Conservation (phyloP, 2,888 invertebrate species). For the Corythucha ciliata region DNA sequence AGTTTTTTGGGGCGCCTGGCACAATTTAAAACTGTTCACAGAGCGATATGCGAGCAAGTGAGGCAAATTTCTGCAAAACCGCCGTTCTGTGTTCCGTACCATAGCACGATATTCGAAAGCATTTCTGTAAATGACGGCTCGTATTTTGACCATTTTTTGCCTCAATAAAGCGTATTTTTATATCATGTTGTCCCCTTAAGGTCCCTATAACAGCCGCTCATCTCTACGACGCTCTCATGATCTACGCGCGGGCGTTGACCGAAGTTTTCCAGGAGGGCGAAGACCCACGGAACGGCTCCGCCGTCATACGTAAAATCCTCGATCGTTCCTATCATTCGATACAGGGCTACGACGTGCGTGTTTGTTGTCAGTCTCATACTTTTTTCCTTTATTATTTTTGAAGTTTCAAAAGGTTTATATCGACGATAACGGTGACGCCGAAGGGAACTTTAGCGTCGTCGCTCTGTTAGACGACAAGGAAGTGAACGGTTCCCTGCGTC, state of each 20-base stretch:
- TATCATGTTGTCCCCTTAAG: conserved; percentile 42
- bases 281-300: conserved; percentile 64
- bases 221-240: conserved; percentile 75
- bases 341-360: conserved; percentile 67
- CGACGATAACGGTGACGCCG: conserved; percentile 79
- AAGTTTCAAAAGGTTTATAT: conserved; percentile 57
- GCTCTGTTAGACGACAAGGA: conserved; percentile 57
- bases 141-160: not conserved
- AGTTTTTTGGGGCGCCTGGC: too few relatives aligned
- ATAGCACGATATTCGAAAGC: conserved; percentile 61
- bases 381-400: not conserved
- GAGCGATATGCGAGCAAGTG: conserved; percentile 60
- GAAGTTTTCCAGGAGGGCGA: conserved; percentile 58
- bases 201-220: conserved; percentile 75
- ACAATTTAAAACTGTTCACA: too few relatives aligned
- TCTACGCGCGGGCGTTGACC: conserved; percentile 75
- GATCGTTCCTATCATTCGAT: conserved; percentile 66
- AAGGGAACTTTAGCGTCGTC: conserved; percentile 83
- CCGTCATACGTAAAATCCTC: conserved; percentile 64
- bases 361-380: not conserved
- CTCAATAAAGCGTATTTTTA: too few relatives aligned
- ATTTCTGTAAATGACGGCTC: conserved; percentile 52
- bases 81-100: conserved; percentile 71
- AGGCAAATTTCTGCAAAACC: conserved; percentile 57
- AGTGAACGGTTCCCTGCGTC: conserved; percentile 48